Evolutionary conservation across 1,140 invertebrate species (phyloP).

Genomic region (Formica exsecta): DNA sequence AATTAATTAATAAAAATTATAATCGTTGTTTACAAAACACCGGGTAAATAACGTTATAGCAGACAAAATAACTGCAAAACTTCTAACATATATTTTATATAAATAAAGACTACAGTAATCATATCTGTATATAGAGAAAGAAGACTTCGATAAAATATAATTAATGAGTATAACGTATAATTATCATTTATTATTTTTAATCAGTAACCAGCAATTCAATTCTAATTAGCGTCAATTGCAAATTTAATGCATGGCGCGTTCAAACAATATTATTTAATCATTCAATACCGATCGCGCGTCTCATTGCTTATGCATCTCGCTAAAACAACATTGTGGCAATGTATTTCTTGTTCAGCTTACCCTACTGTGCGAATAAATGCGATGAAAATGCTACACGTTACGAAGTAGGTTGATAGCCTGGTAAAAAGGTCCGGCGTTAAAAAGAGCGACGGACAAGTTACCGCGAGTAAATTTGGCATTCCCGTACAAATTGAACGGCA

Average conservation of each 20-base stretch:
- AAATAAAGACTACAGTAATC: not conserved
- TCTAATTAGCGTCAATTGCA: conserved; percentile 43
- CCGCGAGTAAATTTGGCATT: conserved; percentile 71
- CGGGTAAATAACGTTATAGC: not conserved
- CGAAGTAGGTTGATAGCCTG: not conserved
- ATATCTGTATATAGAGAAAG: not conserved
- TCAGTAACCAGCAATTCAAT: conserved; percentile 23
- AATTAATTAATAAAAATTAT: not conserved
- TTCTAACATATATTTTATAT: conserved; percentile 15
- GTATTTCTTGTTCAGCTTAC: conserved; percentile 14
- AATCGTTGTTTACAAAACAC: not conserved
- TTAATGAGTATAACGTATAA: not conserved
- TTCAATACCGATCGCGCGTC: not conserved
- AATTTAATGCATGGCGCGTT: conserved; percentile 38
- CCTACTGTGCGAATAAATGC: not conserved
- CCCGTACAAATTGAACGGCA: conserved; percentile 74
- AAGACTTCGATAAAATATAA: not conserved
- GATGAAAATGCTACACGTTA: conserved; percentile 27
- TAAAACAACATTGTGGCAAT: conserved; percentile 16
- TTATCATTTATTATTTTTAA: conserved; percentile 42
- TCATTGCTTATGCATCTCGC: not conserved
- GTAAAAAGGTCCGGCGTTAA: conserved; percentile 30
- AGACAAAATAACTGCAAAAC: not conserved
- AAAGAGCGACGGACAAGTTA: conserved; percentile 65
- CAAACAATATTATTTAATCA: conserved; percentile 45